A percentile compares a stretch with the other conserved stretches of the same genome.
These are phyloP conservation scores for Crotalus tigris DNA, from an alignment of 2,113 vertebrate species.

Conservation along the genomic window DNA sequence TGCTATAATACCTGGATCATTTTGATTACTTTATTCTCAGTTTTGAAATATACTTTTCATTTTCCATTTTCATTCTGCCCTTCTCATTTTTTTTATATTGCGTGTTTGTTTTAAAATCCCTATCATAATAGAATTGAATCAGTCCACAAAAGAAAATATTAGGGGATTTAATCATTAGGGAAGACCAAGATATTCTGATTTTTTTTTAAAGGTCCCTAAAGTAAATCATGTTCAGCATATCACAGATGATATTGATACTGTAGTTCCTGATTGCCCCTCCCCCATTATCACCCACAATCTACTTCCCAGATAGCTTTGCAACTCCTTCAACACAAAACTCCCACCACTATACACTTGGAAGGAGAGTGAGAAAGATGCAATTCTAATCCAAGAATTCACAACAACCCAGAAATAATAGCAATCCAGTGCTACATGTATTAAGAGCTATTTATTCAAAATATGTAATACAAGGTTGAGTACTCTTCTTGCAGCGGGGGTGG, in stretches of 20 bases:
- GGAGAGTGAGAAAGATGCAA: not conserved
- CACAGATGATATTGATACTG: not conserved
- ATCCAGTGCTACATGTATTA: not conserved
- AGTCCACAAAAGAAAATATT: not conserved
- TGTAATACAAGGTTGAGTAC: not conserved
- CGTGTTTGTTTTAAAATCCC: not conserved
- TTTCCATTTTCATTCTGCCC: not conserved
- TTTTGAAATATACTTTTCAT: not conserved
- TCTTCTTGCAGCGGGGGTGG: not conserved
- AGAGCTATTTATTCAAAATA: not conserved
- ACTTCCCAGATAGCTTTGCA: not conserved
- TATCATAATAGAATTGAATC: not conserved
- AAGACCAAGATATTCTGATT: not conserved
- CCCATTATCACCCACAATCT: not conserved
- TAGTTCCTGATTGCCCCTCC: not conserved
- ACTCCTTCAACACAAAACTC: not conserved
- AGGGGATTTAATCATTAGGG: not conserved
- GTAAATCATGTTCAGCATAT: not conserved
- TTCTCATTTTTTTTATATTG: not conserved
- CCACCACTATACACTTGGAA: not conserved
- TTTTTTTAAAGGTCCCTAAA: not conserved
- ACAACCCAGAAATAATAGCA: conserved; percentile 3
- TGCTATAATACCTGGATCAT: not conserved
- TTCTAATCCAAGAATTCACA: not conserved
- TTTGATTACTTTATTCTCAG: not conserved